phyloP scores from a whole-genome alignment of 2,113 vertebrate genomes.

The Columba janthina region DNA sequence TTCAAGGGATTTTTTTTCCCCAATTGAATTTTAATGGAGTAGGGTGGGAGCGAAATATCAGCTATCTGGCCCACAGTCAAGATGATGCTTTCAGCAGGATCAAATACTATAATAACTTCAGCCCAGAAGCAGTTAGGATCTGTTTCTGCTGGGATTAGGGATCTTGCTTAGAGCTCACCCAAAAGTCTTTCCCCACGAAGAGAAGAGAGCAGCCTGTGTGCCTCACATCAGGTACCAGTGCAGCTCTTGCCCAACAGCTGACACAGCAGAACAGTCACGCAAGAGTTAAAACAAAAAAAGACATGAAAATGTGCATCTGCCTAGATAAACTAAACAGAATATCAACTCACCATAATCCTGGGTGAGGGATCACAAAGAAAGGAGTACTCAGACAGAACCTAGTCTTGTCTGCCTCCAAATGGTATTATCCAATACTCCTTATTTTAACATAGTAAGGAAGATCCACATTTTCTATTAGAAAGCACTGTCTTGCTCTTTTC shows the following conservation, averaged over 20 bases:
- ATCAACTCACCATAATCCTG: neutral
- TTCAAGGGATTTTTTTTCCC: neutral
- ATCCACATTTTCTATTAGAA: neutral
- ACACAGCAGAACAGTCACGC: neutral
- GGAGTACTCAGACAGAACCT: neutral
- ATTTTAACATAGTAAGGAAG: neutral
- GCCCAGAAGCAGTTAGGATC: neutral
- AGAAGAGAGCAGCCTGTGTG: neutral
- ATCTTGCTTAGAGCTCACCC: neutral
- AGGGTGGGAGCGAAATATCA: fast-evolving
- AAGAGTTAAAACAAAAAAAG: neutral
- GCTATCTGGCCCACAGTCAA: neutral
- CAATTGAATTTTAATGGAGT: fast-evolving
- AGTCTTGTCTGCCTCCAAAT: neutral
- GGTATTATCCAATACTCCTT: neutral
- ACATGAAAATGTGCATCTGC: fast-evolving
- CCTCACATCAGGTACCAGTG: neutral
- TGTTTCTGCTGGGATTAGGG: neutral
- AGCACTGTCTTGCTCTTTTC: neutral
- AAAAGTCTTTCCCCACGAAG: neutral
- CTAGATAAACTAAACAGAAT: neutral
- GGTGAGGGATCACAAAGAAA: neutral
- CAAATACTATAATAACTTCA: neutral
- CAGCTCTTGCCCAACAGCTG: neutral
- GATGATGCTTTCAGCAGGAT: neutral